Base-by-base conservation (phyloP, 2,797 vertebrate genomes). In the Peromyscus melanophrys region DNA sequence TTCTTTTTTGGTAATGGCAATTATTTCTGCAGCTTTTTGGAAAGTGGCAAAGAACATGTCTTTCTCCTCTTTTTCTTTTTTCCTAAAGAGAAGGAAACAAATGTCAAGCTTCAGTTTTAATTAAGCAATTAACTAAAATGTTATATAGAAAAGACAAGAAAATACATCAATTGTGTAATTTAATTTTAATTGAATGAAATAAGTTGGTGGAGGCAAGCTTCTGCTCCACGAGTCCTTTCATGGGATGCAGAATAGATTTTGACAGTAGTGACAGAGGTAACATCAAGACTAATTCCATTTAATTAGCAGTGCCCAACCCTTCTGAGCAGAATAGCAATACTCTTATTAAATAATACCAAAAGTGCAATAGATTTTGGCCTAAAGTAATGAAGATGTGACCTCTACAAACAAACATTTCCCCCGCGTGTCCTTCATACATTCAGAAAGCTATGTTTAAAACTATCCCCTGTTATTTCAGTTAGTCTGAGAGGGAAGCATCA, bases 291-390 rank as follows among this genome's bases (percentile, higher is more conserved):
- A 81, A 83, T 97, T 96, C 77, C 86, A 93, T 92, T 96, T 78
- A 96, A 97, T 97, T 97, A 98, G 91, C 37, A 8, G 1, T 87
- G 96, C 65, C 71, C 27, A 97, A 96, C 25, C 17, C 85, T 97
- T 94, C 73, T 92, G 86, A 96, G 87, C 89, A 91, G 87, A 95
- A 96, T 94, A 97, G 84, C 69, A 89, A 90, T 97, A 92, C n/a
- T 95, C 84, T 97, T 96, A 96, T 97, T 98, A 97, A 97, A 97
- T 96, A 97, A 97, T 95, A 94, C 73, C 84, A 83, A 96, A 94
- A 95, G 91, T 95, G 80, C 80, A 95, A 90, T 92, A 94, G 65
- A 89, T 92, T 96, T 95, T 94, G 85, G 49, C 77, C 80, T 93
- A 96, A 87, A 97, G 85, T 95, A 97, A 97, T 97, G 95, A 96